Evolutionary conservation across 2,113 vertebrate genomes (phyloP).

Genomic region (Genyomyrus donnyi): DNA sequence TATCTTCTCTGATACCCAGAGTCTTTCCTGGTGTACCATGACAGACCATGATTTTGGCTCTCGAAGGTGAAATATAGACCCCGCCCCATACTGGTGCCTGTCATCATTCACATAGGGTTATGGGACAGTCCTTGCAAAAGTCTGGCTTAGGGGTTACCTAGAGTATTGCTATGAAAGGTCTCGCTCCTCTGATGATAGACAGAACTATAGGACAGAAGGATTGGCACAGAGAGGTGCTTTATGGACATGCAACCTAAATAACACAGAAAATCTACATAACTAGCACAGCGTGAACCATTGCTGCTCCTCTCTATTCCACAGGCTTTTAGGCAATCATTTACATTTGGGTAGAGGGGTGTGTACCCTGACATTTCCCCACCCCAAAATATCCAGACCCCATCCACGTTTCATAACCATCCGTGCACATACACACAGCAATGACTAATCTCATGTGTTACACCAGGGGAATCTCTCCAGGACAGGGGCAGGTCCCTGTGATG

Average conservation of each 20-base stretch:
- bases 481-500: slow-evolving; percentile 49
- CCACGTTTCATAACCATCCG: neutral
- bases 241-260: neutral
- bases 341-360: neutral
- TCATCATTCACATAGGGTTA: neutral
- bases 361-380: neutral
- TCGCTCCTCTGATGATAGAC: neutral
- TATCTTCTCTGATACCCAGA: neutral
- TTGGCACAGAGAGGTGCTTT: neutral
- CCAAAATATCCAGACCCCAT: neutral
- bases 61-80: neutral
- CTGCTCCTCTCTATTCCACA: neutral
- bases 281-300: neutral
- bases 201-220: neutral
- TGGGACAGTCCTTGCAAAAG: neutral
- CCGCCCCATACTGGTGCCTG: neutral
- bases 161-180: neutral
- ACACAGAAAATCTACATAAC: neutral
- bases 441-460: neutral
- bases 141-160: neutral
- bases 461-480: neutral
- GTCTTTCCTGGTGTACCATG: neutral
- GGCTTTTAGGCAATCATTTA: neutral
- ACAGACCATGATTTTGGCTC: neutral
- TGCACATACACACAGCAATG: neutral